Base-by-base conservation (phyloP, 1,140 invertebrate species). In the Penaeus vannamei region DNA sequence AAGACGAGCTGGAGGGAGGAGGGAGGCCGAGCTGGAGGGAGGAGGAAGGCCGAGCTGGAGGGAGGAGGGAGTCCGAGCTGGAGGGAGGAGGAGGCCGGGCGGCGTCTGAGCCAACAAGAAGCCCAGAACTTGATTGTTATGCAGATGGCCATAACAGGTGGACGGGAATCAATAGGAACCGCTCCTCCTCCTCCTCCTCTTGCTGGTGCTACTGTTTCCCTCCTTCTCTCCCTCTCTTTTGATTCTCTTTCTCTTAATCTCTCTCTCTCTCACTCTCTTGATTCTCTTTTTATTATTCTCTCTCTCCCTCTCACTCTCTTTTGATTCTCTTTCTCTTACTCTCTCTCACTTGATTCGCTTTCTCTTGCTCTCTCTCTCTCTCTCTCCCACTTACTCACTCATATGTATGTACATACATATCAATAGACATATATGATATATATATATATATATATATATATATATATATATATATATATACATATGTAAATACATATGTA, bases 131-230 rank as follows among this genome's bases (percentile, higher is more conserved):
- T 83, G 82, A 88, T 88, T 88, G 87, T 88, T 88, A 88, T 88
- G 87, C 87, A 88, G 87, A 88, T 88, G 87, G 69, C 87, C 81
- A 88, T 88, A 88, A 88, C 87, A 88, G 87, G 87, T 88, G 87
- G 87, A 88, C 87, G 87, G 69, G 87, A 88, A 88, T 88, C 87
- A 88, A 88, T 88, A 88, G 87, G 69, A 60, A 81, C 81, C 66
- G 80, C 87, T 88, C 79, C 60, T 81, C 32, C 64, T 84, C 46
- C 84, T 85, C 62, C 66, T 61, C 36, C 84, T 85, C 69, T 46
- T 53, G 53, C 53, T 53, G 53, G 1, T 53, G 53, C 53, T 53
- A 53, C 53, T 53, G 53, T 53, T 53, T 12, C 17, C 53, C 17
- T 53, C 53, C 17, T 17, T 53, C 53, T 53, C 53, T 53, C 53